Percentiles rank a stretch among this genome's conserved stretches.
These are phyloP conservation scores for Microcebus lehilahytsara DNA, from an alignment of 2,113 vertebrate genomes.

Conservation along the genomic window DNA sequence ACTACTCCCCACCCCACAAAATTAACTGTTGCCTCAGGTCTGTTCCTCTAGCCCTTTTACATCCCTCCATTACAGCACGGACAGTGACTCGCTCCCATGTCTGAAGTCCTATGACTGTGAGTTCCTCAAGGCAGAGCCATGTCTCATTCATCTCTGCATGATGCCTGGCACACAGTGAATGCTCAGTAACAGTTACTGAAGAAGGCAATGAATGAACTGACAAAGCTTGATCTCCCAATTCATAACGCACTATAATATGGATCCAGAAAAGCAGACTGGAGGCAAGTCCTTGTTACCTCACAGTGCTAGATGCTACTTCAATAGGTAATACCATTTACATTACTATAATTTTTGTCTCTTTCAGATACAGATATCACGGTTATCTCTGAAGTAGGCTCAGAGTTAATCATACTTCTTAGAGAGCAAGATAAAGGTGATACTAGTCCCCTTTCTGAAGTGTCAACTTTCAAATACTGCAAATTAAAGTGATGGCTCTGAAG, in stretches of 20 bases:
- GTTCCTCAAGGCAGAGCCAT: neutral
- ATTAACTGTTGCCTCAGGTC: neutral
- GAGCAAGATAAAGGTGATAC: neutral
- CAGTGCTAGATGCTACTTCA: neutral
- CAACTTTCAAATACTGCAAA: neutral
- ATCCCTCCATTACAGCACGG: neutral
- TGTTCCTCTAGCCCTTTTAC: neutral
- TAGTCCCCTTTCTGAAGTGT: neutral
- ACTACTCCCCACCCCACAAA: neutral
- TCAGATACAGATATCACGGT: neutral
- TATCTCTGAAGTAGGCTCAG: neutral
- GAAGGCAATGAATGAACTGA: neutral
- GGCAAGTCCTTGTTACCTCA: neutral
- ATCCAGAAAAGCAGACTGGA: neutral
- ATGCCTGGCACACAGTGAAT: neutral
- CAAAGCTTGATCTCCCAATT: neutral
- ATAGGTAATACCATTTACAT: neutral
- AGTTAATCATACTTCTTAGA: neutral
- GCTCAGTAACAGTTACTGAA: neutral
- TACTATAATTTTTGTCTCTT: neutral
- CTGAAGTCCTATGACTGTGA: neutral
- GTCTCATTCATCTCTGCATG: neutral
- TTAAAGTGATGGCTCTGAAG: slow-evolving; percentile 21
- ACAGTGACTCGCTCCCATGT: neutral
- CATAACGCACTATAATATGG: neutral